Percentiles rank a stretch among this genome's conserved stretches.
phyloP scores from a whole-genome alignment of 2,113 vertebrate species.

The Myodes glareolus region DNA sequence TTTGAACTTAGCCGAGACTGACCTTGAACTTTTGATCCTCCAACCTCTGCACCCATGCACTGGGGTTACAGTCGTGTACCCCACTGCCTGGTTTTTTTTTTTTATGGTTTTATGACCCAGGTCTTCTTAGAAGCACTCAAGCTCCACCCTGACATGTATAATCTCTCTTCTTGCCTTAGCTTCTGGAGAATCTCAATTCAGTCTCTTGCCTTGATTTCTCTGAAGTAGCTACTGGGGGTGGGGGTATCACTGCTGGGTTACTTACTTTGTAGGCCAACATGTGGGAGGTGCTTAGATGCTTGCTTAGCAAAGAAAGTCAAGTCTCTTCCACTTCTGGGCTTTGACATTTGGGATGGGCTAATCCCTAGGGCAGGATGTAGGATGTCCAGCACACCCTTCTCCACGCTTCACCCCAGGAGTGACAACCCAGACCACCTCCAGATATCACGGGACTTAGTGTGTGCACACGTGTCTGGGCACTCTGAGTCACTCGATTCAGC shows the following conservation, averaged over 20 bases:
- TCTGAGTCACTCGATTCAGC: background rate
- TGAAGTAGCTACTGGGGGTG: background rate
- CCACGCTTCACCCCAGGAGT: background rate
- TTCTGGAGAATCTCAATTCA: background rate
- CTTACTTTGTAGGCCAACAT: background rate
- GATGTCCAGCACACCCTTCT: background rate
- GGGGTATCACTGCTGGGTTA: rapidly evolving
- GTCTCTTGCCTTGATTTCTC: background rate
- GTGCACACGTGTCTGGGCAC: background rate
- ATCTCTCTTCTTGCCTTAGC: background rate
- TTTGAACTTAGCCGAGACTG: background rate
- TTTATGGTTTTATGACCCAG: background rate
- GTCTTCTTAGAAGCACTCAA: background rate
- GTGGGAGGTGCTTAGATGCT: background rate
- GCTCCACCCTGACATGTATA: no score
- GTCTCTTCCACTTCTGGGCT: background rate
- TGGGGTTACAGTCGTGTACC: background rate
- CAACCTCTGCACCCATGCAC: background rate
- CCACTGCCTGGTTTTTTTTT: background rate
- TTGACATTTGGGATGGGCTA: background rate
- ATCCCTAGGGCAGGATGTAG: background rate
- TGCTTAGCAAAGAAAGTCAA: background rate
- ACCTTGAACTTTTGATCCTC: background rate
- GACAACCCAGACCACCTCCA: background rate
- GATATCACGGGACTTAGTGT: rapidly evolving